A percentile compares a stretch with the other conserved stretches of the same genome.
Evolutionary conservation across 2,888 invertebrate species (phyloP).

Genomic region (Hirudinaria manillensis): DNA sequence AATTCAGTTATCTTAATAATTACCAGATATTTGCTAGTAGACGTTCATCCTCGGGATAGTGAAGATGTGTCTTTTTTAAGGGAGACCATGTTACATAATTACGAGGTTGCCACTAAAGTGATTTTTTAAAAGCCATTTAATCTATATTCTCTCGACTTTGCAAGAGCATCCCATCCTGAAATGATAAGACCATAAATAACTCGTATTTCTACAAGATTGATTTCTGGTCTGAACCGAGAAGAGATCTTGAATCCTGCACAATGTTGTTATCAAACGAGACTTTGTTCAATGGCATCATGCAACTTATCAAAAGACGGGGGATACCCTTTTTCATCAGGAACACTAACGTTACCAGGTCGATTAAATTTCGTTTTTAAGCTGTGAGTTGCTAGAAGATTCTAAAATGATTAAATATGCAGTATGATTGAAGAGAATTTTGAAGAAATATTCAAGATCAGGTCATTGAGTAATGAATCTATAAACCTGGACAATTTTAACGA

Average conservation of each 20-base stretch:
- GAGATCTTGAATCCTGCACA: neutral
- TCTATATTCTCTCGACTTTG: no score
- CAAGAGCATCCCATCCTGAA: no score
- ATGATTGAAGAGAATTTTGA: constrained; percentile 6
- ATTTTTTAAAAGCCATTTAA: neutral
- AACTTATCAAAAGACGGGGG: neutral
- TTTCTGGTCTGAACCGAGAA: constrained; percentile 1
- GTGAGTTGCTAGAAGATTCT: neutral
- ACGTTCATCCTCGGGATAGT: neutral
- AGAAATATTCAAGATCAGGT: neutral
- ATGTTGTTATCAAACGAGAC: neutral
- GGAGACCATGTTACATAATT: neutral
- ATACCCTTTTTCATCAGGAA: neutral
- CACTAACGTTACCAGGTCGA: neutral
- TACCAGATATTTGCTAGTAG: neutral
- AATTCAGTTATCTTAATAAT: neutral
- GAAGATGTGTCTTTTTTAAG: neutral
- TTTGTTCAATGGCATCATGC: neutral
- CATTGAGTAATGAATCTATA: neutral
- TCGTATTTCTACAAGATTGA: neutral
- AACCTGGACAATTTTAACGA: constrained; percentile 13
- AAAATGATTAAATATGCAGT: constrained; percentile 1
- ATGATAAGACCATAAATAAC: neutral
- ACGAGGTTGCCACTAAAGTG: neutral
- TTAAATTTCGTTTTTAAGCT: no score